These are phyloP conservation scores for Ammodytes dubius DNA, from an alignment of 2,113 vertebrate genomes.

Conservation along the genomic window DNA sequence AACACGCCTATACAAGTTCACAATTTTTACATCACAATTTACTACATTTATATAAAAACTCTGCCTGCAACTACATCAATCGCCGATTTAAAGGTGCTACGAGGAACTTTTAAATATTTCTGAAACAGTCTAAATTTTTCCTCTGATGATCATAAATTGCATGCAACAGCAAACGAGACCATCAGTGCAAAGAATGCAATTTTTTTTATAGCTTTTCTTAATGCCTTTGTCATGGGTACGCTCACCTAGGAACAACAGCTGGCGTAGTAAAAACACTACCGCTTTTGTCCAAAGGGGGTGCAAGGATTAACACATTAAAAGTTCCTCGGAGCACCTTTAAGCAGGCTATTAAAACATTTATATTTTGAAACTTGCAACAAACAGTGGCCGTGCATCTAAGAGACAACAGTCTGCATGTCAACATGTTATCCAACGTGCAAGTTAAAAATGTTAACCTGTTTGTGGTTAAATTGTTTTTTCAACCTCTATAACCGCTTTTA, in stretches of 20 bases:
- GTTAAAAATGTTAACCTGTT: background rate
- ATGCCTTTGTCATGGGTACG: too few relatives aligned
- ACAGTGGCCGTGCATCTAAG: slow-evolving; percentile 3
- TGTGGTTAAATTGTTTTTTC: background rate
- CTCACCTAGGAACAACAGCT: too few relatives aligned
- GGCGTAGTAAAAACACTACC: too few relatives aligned
- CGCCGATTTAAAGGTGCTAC: background rate
- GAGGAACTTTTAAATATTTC: too few relatives aligned
- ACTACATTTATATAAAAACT: background rate
- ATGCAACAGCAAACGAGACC: too few relatives aligned
- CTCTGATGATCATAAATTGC: too few relatives aligned
- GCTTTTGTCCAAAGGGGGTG: too few relatives aligned
- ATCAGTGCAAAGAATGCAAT: too few relatives aligned
- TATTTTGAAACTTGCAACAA: background rate
- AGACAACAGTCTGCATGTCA: background rate
- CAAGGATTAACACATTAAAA: too few relatives aligned
- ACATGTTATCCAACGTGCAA: background rate
- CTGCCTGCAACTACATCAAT: background rate
- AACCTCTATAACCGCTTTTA: slow-evolving; percentile 25
- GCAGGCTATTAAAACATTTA: background rate
- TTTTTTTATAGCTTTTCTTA: too few relatives aligned
- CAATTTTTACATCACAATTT: background rate
- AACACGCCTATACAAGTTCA: background rate
- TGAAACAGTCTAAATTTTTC: too few relatives aligned
- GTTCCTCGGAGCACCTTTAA: too few relatives aligned